Base-by-base conservation (phyloP, 2,888 invertebrate genomes). In the Mimachlamys varia region DNA sequence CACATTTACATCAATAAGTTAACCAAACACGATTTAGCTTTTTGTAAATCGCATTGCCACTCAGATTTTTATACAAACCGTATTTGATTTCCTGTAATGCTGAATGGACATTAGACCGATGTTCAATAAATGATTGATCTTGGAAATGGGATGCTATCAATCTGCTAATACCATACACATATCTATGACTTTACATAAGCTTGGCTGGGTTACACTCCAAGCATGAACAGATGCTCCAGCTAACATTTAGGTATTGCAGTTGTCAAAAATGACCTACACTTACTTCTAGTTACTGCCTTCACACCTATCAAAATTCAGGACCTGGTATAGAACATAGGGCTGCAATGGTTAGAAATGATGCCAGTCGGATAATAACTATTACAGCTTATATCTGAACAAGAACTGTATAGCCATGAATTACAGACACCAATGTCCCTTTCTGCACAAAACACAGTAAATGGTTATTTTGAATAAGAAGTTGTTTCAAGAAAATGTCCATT, bases 61-160 rank as follows among this genome's bases (percentile, higher is more conserved):
- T 33, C 10, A 22, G 76, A 76, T 33, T 76, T 76, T 76, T 27
- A 76, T 76, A 76, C 76, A 76, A 76, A 76, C 12, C 27, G 10
- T 76, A 27, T 76, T 76, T 76, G 76, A 76, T 76, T 76, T 76
- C 76, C 76, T 76, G 76, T 22, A 33, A 76, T 27, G 27, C 76
- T 76, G 76, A 76, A 76, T 76, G 76, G 76, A 76, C 76, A 76
- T 76, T 76, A 76, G 76, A 27, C 76, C 33, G 7, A 22, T 2
- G 33, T 76, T 76, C 76, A 33, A 76, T 76, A 76, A 76, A 19
- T 76, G 76, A 76, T 76, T 76, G 76, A 76, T 76, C 76, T 33
- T 12, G 33, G 33, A 76, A 33, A 1, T 76, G 7, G 76, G 76
- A 76, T 17, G 76, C 33, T 27, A 76, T 76, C 76, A 76, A 33